Conservation (phyloP, 1,140 invertebrate species). For the Orussus abietinus region DNA sequence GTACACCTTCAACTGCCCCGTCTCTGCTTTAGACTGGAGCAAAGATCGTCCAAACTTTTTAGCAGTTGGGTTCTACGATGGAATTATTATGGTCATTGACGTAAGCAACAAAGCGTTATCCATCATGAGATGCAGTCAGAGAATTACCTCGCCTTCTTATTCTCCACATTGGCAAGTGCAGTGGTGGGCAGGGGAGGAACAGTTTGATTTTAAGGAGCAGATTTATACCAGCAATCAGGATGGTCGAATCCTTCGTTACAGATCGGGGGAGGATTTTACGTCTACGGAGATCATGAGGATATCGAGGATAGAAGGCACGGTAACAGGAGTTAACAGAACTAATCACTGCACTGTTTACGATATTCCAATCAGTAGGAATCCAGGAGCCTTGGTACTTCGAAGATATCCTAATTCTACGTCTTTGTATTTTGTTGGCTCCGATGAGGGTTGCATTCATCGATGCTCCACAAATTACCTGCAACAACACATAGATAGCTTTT, state of each 20-base stretch:
- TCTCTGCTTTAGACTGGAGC: conserved; percentile 74
- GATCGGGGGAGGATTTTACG: conserved; percentile 50
- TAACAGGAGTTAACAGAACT: conserved; percentile 54
- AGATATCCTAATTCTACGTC: conserved; percentile 63
- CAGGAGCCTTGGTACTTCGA: conserved; percentile 60
- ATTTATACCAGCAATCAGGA: conserved; percentile 41
- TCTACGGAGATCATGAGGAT: conserved; percentile 61
- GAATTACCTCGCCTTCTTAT: conserved; percentile 56
- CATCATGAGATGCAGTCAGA: conserved; percentile 55
- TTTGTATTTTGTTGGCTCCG: conserved; percentile 76
- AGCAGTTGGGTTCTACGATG: conserved; percentile 76
- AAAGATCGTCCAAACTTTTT: conserved; percentile 65
- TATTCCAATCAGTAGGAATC: conserved; percentile 56
- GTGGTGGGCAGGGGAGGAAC: conserved; percentile 36
- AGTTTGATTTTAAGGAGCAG: conserved; percentile 25
- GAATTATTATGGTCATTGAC: conserved; percentile 70
- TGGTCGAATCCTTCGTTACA: conserved; percentile 36
- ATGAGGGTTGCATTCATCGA: conserved; percentile 76
- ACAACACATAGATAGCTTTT: conserved; percentile 66
- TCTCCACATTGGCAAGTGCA: conserved; percentile 65
- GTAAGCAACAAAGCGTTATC: conserved; percentile 55
- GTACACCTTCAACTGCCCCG: conserved; percentile 64
- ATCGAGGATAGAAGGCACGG: conserved; percentile 59
- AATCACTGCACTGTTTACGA: conserved; percentile 36
- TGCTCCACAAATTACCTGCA: conserved; percentile 66